Percentiles rank a stretch among this genome's conserved stretches.
Evolutionary conservation across 2,888 invertebrate species (phyloP).

Genomic region (Polydrusus cervinus): DNA sequence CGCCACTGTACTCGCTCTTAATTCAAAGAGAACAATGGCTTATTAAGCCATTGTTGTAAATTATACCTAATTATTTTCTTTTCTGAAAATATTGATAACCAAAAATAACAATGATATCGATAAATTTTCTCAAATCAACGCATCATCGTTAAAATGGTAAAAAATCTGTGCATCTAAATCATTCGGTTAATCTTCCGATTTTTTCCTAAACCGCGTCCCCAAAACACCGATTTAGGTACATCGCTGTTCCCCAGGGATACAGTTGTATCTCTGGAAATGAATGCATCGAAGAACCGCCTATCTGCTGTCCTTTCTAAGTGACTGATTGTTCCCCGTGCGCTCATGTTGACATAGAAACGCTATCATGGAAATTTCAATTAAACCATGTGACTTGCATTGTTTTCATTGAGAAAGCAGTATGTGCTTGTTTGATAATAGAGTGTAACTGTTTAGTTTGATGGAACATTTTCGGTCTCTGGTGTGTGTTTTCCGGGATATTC

Average conservation of each 20-base stretch:
- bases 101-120: too few species aligned
- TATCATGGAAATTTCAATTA: slow-evolving; percentile 72
- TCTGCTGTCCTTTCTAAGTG: slow-evolving; percentile 69
- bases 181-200: not conserved
- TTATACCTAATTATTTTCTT: too few species aligned
- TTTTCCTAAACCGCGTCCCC: slow-evolving; percentile 1
- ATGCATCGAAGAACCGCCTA: slow-evolving; percentile 61
- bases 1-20: too few species aligned
- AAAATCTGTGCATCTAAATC: too few species aligned
- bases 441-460: slow-evolving; percentile 47
- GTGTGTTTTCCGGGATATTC: slow-evolving; percentile 31
- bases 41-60: too few species aligned
- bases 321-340: slow-evolving; percentile 69
- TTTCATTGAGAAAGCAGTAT: slow-evolving; percentile 40
- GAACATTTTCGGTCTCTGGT: slow-evolving; percentile 29
- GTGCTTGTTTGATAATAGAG: slow-evolving; percentile 43
- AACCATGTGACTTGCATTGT: slow-evolving; percentile 57
- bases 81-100: too few species aligned
- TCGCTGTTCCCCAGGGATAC: slow-evolving; percentile 31
- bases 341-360: slow-evolving; percentile 71
- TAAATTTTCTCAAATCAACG: too few species aligned
- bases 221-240: slow-evolving; percentile 33
- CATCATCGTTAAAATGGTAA: too few species aligned
- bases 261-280: slow-evolving; percentile 48
- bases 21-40: too few species aligned